phyloP scores from a whole-genome alignment of 2,113 vertebrate species.

The Dipodomys merriami region DNA sequence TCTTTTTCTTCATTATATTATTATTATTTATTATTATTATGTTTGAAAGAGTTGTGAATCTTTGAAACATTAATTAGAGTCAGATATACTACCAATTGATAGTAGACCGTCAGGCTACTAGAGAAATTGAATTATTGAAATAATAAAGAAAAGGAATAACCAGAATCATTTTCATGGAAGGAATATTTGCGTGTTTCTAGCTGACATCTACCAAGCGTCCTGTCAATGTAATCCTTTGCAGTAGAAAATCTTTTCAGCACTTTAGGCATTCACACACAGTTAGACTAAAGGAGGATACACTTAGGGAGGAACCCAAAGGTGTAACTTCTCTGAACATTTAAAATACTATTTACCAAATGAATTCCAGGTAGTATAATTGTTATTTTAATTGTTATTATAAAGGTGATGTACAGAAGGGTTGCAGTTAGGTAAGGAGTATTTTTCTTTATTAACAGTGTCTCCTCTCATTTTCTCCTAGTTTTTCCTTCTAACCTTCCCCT shows the following conservation, averaged over 20 bases:
- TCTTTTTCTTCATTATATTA: not conserved
- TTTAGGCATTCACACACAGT: not conserved
- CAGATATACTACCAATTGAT: not conserved
- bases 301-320: too few relatives aligned
- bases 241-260: not conserved
- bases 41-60: not conserved
- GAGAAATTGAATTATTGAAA: not conserved
- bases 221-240: not conserved
- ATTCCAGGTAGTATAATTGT: too few relatives aligned
- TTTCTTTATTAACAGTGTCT: too few relatives aligned
- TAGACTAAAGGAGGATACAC: too few relatives aligned
- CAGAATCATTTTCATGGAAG: not conserved
- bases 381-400: too few relatives aligned
- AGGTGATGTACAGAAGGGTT: too few relatives aligned
- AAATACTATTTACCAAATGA: too few relatives aligned
- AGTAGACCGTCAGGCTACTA: not conserved
- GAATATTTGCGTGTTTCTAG: not conserved
- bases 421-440: too few relatives aligned
- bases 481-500: too few relatives aligned
- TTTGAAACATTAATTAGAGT: conserved; percentile 1
- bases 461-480: too few relatives aligned
- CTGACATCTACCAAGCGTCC: not conserved
- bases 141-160: not conserved
- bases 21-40: not conserved
- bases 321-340: too few relatives aligned